A percentile compares a stretch with the other conserved stretches of the same genome.
Evolutionary conservation across 2,888 invertebrate species (phyloP).

Genomic region (Diplazon laetatorius): DNA sequence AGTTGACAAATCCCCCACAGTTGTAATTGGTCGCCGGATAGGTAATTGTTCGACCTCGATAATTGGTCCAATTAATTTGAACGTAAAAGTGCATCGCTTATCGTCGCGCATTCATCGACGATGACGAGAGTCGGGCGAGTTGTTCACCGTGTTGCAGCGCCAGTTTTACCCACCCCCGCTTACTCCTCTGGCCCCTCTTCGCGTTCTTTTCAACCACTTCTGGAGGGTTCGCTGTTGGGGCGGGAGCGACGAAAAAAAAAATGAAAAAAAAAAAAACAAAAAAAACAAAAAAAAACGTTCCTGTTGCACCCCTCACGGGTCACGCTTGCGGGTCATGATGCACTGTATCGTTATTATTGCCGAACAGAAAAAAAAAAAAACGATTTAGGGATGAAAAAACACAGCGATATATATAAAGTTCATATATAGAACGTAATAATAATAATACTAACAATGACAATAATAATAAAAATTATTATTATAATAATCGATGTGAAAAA

Average conservation of each 20-base stretch:
- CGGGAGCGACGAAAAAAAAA: no score
- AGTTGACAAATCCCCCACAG: conserved; percentile 75
- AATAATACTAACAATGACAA: no score
- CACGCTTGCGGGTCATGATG: conserved; percentile 72
- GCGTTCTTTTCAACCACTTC: conserved; percentile 17
- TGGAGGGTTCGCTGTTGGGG: conserved; percentile 16
- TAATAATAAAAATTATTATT: no score
- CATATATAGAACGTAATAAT: neutral
- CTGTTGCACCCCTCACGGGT: conserved; percentile 52
- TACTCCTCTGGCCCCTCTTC: neutral
- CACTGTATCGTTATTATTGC: conserved; percentile 74
- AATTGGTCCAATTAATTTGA: conserved; percentile 82
- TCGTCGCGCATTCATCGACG: conserved; percentile 75
- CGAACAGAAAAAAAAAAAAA: conserved; percentile 58
- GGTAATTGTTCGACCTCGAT: conserved; percentile 79
- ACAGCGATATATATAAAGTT: conserved; percentile 18
- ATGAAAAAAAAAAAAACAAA: no score
- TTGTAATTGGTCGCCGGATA: conserved; percentile 80
- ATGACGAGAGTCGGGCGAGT: conserved; percentile 63
- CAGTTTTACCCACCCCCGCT: neutral
- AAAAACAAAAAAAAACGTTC: conserved; percentile 19
- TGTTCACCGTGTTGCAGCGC: conserved; percentile 59
- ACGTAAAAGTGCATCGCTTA: conserved; percentile 78
- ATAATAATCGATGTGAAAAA: no score
- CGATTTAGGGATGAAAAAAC: conserved; percentile 62